Evolutionary conservation across 2,888 invertebrate genomes (phyloP).

Genomic region (Carpatolechia fugitivella): DNA sequence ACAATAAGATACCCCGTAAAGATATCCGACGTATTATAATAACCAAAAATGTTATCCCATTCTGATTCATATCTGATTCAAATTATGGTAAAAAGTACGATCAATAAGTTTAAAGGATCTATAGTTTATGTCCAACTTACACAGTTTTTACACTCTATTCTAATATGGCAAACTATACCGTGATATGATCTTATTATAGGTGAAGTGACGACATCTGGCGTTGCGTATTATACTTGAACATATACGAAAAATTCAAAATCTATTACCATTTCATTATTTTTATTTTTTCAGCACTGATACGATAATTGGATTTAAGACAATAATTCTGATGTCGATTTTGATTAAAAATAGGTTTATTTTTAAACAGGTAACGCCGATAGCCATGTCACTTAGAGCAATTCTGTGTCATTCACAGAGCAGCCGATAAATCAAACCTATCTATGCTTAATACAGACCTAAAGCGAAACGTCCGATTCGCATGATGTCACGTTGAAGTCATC

Average conservation of each 20-base stretch:
- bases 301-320: too few species aligned
- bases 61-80: too few species aligned
- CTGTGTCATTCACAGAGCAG: constrained; percentile 7
- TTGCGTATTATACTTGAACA: constrained; percentile 17
- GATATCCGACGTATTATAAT: too few species aligned
- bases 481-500: too few species aligned
- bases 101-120: background rate
- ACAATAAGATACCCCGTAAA: too few species aligned
- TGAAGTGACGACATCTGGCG: constrained; percentile 24
- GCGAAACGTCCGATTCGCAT: constrained; percentile 1
- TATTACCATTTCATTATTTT: too few species aligned
- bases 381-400: constrained; percentile 17
- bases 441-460: constrained; percentile 29
- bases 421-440: constrained; percentile 41
- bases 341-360: background rate
- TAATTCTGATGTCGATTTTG: too few species aligned
- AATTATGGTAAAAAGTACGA: background rate
- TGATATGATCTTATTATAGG: constrained; percentile 51
- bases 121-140: constrained; percentile 32
- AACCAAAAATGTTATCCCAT: too few species aligned
- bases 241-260: too few species aligned
- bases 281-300: too few species aligned
- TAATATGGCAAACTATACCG: constrained; percentile 73
- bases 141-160: constrained; percentile 44
- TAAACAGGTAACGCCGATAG: background rate